Evolutionary conservation across 2,113 vertebrate genomes (phyloP).

Genomic region (Suricata suricatta): DNA sequence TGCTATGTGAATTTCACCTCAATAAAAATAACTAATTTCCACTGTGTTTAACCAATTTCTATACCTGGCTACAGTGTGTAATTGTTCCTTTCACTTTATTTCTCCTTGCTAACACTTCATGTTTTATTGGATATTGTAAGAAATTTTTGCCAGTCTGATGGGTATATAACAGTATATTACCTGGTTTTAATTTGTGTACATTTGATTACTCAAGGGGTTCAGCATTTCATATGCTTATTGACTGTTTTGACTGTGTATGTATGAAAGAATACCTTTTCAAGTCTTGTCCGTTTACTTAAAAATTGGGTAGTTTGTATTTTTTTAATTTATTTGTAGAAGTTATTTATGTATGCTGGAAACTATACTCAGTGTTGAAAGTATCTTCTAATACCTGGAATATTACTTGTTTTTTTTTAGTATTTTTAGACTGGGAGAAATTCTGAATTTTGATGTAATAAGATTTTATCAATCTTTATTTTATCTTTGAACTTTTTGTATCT

Average conservation of each 20-base stretch:
- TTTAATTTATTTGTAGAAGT: background rate
- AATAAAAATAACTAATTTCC: conserved; percentile 1
- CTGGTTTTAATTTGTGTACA: conserved; percentile 39
- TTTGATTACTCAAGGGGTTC: conserved; percentile 2
- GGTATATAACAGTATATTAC: background rate
- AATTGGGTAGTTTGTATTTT: background rate
- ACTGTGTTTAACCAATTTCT: background rate
- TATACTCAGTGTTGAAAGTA: background rate
- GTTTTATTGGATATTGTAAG: conserved; percentile 21
- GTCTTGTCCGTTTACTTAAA: conserved; percentile 28
- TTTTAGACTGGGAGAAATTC: conserved; percentile 16
- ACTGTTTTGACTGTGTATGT: conserved; percentile 5
- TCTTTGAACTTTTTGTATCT: background rate
- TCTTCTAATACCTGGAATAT: background rate
- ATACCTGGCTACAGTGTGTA: background rate
- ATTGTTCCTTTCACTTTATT: background rate
- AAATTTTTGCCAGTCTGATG: background rate
- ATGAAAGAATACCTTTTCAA: background rate
- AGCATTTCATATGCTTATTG: background rate
- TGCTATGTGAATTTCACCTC: background rate
- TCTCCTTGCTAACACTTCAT: background rate
- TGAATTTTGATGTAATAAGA: conserved; percentile 10
- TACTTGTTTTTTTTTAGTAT: background rate
- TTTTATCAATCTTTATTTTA: background rate
- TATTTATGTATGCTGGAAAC: conserved; percentile 13